Evolutionary conservation across 2,888 invertebrate species (phyloP).

Genomic region (Lucinisca nassula): DNA sequence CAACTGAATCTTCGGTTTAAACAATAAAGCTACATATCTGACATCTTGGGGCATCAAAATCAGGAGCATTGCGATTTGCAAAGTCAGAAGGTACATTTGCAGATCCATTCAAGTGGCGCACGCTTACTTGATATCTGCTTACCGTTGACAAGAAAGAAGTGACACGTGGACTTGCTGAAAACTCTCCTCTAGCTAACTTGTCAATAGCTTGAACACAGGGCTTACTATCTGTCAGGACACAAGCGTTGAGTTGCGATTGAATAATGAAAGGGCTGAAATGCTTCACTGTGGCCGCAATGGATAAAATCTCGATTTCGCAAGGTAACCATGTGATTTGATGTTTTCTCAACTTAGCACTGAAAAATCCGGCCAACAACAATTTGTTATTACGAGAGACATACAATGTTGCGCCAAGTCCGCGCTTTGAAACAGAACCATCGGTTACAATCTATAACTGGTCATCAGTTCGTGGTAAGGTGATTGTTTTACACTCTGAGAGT

Average conservation of each 20-base stretch:
- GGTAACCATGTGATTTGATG: slow-evolving; percentile 71
- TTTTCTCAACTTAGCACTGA: slow-evolving; percentile 71
- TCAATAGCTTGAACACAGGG: slow-evolving; percentile 73
- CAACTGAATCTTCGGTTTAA: slow-evolving; percentile 32
- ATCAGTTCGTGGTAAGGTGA: slow-evolving; percentile 34
- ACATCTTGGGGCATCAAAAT: background rate
- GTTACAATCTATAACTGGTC: slow-evolving; percentile 62
- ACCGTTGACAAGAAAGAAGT: slow-evolving; percentile 62
- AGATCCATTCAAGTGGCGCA: background rate
- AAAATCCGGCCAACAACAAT: slow-evolving; percentile 66
- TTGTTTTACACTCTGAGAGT: slow-evolving; percentile 28
- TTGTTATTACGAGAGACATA: slow-evolving; percentile 60
- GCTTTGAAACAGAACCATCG: slow-evolving; percentile 57
- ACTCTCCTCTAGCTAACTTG: slow-evolving; percentile 69
- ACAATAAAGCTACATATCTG: slow-evolving; percentile 20
- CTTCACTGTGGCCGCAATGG: slow-evolving; percentile 64
- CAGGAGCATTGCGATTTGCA: slow-evolving; percentile 32
- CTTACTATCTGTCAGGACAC: slow-evolving; percentile 68
- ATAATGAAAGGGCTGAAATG: slow-evolving; percentile 71
- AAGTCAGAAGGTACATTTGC: slow-evolving; percentile 22
- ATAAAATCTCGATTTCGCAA: slow-evolving; percentile 71
- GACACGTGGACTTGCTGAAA: slow-evolving; percentile 65
- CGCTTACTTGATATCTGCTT: slow-evolving; percentile 59
- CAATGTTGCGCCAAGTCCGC: slow-evolving; percentile 69
- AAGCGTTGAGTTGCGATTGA: slow-evolving; percentile 43